Evolutionary conservation across 2,113 vertebrate genomes (phyloP).

Genomic region (Forbesichthys papilliferus): DNA sequence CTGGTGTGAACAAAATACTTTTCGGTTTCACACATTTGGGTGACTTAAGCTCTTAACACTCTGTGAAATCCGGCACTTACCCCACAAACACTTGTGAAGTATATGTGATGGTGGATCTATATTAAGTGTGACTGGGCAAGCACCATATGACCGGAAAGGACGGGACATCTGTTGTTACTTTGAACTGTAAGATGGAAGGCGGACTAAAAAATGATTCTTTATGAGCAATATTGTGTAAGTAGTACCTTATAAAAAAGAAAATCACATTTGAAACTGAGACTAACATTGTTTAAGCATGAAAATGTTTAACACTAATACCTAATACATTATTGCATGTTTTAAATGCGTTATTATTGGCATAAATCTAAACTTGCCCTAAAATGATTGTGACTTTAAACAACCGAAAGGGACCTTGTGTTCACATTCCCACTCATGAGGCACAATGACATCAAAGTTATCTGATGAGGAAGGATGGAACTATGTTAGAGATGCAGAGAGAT

Average conservation of each 20-base stretch:
- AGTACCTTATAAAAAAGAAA: too few relatives aligned
- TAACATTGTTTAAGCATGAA: too few relatives aligned
- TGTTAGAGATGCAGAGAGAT: conserved; percentile 57
- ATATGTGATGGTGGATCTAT: conserved; percentile 65
- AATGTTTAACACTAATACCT: too few relatives aligned
- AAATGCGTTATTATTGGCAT: neutral
- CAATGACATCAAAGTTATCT: conserved; percentile 63
- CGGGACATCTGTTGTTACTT: conserved; percentile 73
- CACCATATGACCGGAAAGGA: conserved; percentile 51
- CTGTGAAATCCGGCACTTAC: conserved; percentile 71
- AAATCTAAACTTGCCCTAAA: conserved; percentile 32
- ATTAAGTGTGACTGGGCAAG: conserved; percentile 70
- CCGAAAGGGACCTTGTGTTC: conserved; percentile 38
- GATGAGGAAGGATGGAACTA: conserved; percentile 61
- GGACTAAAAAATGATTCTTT: conserved; percentile 10
- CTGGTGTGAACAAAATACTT: conserved; percentile 78
- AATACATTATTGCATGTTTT: too few relatives aligned
- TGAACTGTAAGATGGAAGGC: conserved; percentile 21
- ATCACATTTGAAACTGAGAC: too few relatives aligned
- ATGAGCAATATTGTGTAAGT: neutral
- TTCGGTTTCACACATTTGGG: conserved; percentile 78
- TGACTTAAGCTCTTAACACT: conserved; percentile 79
- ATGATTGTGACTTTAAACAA: conserved; percentile 39
- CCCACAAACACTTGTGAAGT: conserved; percentile 71
- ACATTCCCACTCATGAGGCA: conserved; percentile 55